Conservation (phyloP, 1,140 invertebrate species). For the Lerema accius region DNA sequence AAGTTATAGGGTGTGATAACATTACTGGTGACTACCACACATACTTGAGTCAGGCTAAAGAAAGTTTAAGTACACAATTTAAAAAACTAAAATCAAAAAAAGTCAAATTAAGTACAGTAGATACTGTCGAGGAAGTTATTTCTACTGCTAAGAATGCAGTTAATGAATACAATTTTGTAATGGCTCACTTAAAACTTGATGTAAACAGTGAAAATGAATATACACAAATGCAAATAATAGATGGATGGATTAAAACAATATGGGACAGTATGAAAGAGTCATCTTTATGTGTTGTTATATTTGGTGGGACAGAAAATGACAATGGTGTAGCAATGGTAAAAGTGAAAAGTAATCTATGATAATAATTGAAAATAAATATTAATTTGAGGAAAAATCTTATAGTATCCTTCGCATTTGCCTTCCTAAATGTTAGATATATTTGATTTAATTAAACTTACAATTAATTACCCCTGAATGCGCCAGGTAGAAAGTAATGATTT, state of each 20-base stretch:
- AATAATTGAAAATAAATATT: neutral
- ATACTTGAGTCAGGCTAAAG: constrained; percentile 76
- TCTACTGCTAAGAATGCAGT: constrained; percentile 54
- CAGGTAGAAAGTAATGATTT: too few relatives aligned
- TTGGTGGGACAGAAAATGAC: constrained; percentile 64
- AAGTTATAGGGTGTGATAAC: constrained; percentile 83
- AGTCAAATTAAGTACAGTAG: constrained; percentile 79
- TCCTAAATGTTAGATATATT: too few relatives aligned
- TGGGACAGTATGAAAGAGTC: constrained; percentile 81
- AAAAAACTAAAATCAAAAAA: constrained; percentile 79
- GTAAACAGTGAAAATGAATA: constrained; percentile 45
- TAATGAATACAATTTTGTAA: constrained; percentile 82
- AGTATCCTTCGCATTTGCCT: too few relatives aligned
- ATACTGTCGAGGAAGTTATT: constrained; percentile 74
- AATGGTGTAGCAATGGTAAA: constrained; percentile 74
- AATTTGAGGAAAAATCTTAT: neutral
- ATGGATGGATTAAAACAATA: constrained; percentile 85
- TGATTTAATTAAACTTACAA: too few relatives aligned
- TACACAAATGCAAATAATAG: constrained; percentile 70
- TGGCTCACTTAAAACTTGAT: constrained; percentile 83
- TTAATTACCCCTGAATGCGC: too few relatives aligned
- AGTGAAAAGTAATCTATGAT: constrained; percentile 52
- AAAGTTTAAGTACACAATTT: constrained; percentile 58
- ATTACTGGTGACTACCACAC: constrained; percentile 84
- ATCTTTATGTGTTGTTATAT: constrained; percentile 67